These are phyloP conservation scores for Remorina albescens DNA, from an alignment of 2,797 vertebrate genomes.

Conservation along the genomic window DNA sequence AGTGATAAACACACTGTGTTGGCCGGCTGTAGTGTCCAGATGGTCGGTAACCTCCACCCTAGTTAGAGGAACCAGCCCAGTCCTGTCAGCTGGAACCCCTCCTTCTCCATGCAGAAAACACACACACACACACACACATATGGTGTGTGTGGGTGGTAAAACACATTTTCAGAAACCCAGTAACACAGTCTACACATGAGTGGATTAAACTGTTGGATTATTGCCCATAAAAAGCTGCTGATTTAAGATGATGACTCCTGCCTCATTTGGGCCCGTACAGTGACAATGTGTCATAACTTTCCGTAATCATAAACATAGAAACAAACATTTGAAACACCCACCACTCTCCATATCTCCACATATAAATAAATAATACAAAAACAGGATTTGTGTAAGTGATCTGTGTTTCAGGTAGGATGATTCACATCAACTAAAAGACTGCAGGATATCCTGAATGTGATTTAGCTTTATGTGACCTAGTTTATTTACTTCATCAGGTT, in stretches of 20 bases:
- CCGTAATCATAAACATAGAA: not conserved
- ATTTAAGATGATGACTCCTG: not conserved
- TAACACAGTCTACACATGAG: not conserved
- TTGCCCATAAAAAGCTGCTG: not conserved
- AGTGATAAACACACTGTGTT: constrained; percentile 36
- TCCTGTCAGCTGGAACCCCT: constrained; percentile 48
- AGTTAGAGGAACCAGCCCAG: constrained; percentile 41
- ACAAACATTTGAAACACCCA: not conserved
- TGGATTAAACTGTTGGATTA: not conserved
- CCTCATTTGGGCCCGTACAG: not conserved
- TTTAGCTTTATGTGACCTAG: not conserved
- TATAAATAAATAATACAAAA: not conserved
- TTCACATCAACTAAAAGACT: not conserved
- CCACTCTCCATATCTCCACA: not conserved
- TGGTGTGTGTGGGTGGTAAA: not conserved
- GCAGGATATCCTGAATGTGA: not conserved
- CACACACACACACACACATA: constrained; percentile 1
- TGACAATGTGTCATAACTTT: not conserved
- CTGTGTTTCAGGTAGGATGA: too few species aligned
- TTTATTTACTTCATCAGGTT: too few species aligned
- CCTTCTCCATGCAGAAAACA: not conserved
- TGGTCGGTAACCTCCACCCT: constrained; percentile 60
- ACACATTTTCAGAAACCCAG: not conserved
- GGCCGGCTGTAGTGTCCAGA: constrained; percentile 57
- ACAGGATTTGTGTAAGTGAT: not conserved